phyloP scores from a whole-genome alignment of 2,113 vertebrate genomes.

The Tautogolabrus adspersus region DNA sequence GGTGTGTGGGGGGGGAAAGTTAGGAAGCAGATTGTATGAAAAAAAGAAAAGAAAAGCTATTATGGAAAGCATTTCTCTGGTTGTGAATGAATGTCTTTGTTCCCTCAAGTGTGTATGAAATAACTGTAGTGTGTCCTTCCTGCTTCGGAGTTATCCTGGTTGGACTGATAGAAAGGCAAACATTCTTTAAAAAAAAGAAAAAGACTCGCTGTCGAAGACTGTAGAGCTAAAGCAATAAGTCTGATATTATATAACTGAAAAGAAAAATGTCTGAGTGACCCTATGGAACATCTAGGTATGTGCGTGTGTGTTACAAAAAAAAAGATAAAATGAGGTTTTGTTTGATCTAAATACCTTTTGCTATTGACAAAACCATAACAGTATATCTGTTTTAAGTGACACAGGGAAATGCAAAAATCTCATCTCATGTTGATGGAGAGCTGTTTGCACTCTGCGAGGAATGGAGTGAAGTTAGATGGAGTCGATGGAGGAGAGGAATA shows the following conservation, averaged over 20 bases:
- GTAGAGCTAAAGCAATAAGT: slow-evolving; percentile 9
- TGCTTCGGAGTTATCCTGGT: slow-evolving; percentile 5
- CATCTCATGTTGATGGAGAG: slow-evolving; percentile 67
- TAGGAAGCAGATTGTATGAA: not conserved
- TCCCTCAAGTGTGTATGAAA: not conserved
- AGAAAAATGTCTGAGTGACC: slow-evolving; percentile 1
- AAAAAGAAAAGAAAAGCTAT: not conserved
- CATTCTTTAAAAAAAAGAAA: not conserved
- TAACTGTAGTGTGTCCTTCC: not conserved
- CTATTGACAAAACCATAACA: slow-evolving; percentile 59
- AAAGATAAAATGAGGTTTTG: slow-evolving; percentile 12
- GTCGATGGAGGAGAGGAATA: slow-evolving; percentile 57
- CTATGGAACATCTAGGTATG: not conserved
- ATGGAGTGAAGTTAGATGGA: slow-evolving; percentile 54
- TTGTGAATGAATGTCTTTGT: slow-evolving; percentile 11
- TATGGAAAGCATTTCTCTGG: not conserved
- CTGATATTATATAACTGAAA: not conserved
- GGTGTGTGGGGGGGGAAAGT: slow-evolving; percentile 31
- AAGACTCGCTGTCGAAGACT: not conserved
- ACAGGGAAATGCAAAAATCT: slow-evolving; percentile 47
- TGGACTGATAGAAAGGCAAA: slow-evolving; percentile 9
- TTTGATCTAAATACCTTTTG: slow-evolving; percentile 31
- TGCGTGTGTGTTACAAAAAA: not conserved
- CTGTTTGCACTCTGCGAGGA: slow-evolving; percentile 65
- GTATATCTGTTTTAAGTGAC: slow-evolving; percentile 64